Conservation (phyloP, 2,888 invertebrate genomes). For the Agrotis exclamationis region DNA sequence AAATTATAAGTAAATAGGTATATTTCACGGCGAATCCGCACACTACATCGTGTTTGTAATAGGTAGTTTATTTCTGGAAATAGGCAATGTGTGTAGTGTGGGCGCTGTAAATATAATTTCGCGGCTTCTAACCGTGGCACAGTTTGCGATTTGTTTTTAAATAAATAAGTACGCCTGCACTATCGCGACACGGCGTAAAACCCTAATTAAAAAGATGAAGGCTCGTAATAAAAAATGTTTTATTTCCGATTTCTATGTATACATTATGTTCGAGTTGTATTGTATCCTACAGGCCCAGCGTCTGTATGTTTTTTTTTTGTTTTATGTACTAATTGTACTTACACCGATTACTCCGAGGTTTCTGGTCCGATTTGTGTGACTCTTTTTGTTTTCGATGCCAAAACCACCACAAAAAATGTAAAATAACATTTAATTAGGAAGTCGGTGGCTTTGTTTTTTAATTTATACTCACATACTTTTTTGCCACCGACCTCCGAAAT, state of each 20-base stretch:
- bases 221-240: not conserved
- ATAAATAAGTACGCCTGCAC: not conserved
- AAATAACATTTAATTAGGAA: too few species aligned
- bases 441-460: too few species aligned
- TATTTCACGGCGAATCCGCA: not conserved
- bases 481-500: too few species aligned
- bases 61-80: slow-evolving; percentile 40
- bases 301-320: too few species aligned
- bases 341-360: too few species aligned
- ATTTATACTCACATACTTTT: too few species aligned
- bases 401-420: too few species aligned
- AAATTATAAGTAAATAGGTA: not conserved
- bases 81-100: slow-evolving; percentile 28
- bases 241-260: too few species aligned
- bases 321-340: too few species aligned
- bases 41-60: slow-evolving; percentile 13
- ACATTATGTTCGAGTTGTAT: too few species aligned
- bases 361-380: too few species aligned
- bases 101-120: slow-evolving; percentile 5
- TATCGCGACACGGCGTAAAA: not conserved
- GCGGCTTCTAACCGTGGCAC: slow-evolving; percentile 20
- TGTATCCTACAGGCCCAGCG: too few species aligned
- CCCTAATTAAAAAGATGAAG: not conserved
- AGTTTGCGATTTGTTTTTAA: slow-evolving; percentile 14
- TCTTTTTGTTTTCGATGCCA: not conserved